phyloP scores from a whole-genome alignment of 2,113 vertebrate species.

The Phaethornis superciliosus region DNA sequence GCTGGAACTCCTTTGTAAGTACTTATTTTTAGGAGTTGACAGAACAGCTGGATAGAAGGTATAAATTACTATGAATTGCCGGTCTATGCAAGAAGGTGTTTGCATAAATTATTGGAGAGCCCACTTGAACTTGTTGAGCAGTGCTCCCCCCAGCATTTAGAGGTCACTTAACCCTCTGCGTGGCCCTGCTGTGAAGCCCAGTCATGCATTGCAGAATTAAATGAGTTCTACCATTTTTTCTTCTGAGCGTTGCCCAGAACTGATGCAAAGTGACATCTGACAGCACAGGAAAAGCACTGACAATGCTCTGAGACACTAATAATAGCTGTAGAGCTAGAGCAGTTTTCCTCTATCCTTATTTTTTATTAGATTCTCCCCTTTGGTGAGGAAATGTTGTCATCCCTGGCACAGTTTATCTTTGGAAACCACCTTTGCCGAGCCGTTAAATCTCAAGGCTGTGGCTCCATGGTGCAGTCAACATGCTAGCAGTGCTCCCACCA shows the following conservation, averaged over 20 bases:
- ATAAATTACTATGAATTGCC: conserved; percentile 32
- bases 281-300: conserved; percentile 45
- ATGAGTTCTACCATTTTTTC: conserved; percentile 42
- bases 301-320: conserved; percentile 51
- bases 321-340: conserved; percentile 57
- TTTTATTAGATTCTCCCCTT: conserved; percentile 43
- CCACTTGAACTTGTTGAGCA: conserved; percentile 52
- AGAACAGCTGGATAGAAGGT: conserved; percentile 16
- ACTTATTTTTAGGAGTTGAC: not conserved
- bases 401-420: conserved; percentile 53
- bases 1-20: not conserved
- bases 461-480: conserved; percentile 13
- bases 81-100: conserved; percentile 41
- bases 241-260: conserved; percentile 35
- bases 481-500: conserved; percentile 10
- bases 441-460: conserved; percentile 37
- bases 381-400: conserved; percentile 47
- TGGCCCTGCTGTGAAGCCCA: not conserved
- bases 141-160: conserved; percentile 32
- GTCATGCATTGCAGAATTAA: conserved; percentile 37
- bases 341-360: conserved; percentile 42
- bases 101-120: conserved; percentile 48
- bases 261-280: conserved; percentile 69
- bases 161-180: conserved; percentile 51
- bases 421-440: conserved; percentile 61